Conservation (phyloP, 2,888 invertebrate species). For the Axea sp. region DNA sequence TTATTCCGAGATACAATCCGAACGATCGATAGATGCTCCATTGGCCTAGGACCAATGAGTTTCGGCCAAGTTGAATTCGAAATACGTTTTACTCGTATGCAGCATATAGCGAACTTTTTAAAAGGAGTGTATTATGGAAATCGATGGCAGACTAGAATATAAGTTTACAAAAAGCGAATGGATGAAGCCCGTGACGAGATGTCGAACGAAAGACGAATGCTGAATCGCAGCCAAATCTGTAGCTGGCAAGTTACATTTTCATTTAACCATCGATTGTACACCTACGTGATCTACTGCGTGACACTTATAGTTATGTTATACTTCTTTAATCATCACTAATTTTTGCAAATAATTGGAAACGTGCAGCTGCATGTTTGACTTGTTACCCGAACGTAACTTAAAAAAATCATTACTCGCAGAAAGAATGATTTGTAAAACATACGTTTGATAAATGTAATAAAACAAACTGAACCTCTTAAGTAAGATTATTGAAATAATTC, state of each 20-base stretch:
- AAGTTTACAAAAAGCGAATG: constrained; percentile 21
- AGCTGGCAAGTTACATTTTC: constrained; percentile 32
- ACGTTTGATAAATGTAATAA: no score
- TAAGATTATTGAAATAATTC: no score
- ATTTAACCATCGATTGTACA: constrained; percentile 8
- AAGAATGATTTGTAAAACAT: no score
- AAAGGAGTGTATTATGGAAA: constrained; percentile 37
- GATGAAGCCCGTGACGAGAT: constrained; percentile 25
- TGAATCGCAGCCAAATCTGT: constrained; percentile 44
- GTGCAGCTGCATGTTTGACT: no score
- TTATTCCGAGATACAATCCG: constrained; percentile 33
- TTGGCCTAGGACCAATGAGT: constrained; percentile 48
- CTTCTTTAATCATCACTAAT: no score
- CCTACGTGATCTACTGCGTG: no score
- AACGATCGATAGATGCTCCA: constrained; percentile 33
- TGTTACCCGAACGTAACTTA: no score
- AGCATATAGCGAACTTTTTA: constrained; percentile 17
- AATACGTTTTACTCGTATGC: constrained; percentile 17
- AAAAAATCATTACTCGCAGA: no score
- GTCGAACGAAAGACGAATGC: constrained; percentile 19
- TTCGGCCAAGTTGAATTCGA: constrained; percentile 27
- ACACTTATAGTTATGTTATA: no score
- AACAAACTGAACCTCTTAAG: no score
- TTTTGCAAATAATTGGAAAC: no score
- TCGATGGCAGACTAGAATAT: constrained; percentile 35